These are phyloP conservation scores for Pelagia noctiluca DNA, from an alignment of 30 jellyfish, hydroid and myxozoan species.

Conservation along the genomic window DNA sequence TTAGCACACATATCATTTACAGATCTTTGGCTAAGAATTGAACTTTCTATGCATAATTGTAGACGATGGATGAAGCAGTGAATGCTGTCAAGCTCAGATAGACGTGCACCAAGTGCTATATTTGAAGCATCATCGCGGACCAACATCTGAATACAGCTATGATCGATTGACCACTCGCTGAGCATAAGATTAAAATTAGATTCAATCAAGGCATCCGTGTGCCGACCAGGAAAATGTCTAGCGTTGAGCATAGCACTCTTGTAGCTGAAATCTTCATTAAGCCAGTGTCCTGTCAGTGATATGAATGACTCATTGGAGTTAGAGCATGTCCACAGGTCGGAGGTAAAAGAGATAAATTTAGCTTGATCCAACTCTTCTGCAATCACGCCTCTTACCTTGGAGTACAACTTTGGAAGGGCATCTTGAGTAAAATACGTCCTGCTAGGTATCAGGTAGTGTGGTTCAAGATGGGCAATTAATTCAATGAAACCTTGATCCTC, in stretches of 20 bases:
- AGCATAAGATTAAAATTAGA: conserved; percentile 38
- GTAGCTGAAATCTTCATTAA: conserved; percentile 39
- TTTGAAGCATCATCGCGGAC: conserved; percentile 78
- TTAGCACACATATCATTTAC: no score
- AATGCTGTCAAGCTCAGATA: no score
- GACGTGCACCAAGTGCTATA: no score
- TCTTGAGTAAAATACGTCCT: conserved; percentile 50
- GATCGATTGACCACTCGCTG: conserved; percentile 65
- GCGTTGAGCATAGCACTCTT: conserved; percentile 59
- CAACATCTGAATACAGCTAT: conserved; percentile 54
- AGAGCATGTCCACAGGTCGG: conserved; percentile 82
- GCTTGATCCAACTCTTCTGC: conserved; percentile 60
- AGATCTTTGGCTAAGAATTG: no score
- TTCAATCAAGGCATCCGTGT: conserved; percentile 51
- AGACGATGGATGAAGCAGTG: no score
- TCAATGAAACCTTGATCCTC: no score
- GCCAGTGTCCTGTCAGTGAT: no score
- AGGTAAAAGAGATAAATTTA: conserved; percentile 59
- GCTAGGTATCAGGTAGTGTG: conserved; percentile 63
- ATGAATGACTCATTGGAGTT: conserved; percentile 70
- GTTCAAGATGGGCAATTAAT: no score
- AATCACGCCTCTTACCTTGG: conserved; percentile 29
- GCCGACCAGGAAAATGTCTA: conserved; percentile 69
- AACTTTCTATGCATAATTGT: no score
- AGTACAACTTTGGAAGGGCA: no score